Percentiles rank a stretch among this genome's conserved stretches.
Conservation (phyloP, 2,888 invertebrate species). For the Polylopha cassiicola region DNA sequence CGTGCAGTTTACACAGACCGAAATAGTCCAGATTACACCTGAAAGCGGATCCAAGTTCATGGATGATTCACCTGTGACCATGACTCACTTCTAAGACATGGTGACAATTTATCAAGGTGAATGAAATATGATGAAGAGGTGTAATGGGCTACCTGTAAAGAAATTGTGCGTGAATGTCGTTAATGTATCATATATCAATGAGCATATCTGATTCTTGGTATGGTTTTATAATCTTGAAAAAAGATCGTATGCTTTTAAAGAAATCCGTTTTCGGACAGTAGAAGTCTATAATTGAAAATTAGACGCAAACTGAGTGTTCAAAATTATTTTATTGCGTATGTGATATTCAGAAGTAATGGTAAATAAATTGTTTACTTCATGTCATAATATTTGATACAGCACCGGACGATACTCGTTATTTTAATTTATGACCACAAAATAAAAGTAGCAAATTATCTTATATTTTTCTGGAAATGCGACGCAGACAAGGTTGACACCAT, state of each 20-base stretch:
- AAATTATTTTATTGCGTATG: too few species aligned
- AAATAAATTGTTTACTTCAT: slow-evolving; percentile 17
- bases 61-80: slow-evolving; percentile 37
- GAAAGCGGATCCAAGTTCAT: slow-evolving; percentile 43
- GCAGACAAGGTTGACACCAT: slow-evolving; percentile 36
- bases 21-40: slow-evolving; percentile 42
- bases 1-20: slow-evolving; percentile 28
- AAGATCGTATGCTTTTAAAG: too few species aligned
- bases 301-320: too few species aligned
- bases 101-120: neutral
- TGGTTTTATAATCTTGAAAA: too few species aligned
- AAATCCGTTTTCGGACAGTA: too few species aligned
- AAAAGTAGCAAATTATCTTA: slow-evolving; percentile 30
- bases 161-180: too few species aligned
- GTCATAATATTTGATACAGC: slow-evolving; percentile 27
- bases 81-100: slow-evolving; percentile 38
- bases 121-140: too few species aligned
- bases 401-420: slow-evolving; percentile 37
- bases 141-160: too few species aligned
- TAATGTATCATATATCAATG: too few species aligned
- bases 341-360: slow-evolving; percentile 5
- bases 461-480: slow-evolving; percentile 33
- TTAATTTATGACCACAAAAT: slow-evolving; percentile 25
- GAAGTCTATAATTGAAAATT: too few species aligned
- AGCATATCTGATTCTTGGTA: too few species aligned